Conservation (phyloP, 2,888 invertebrate species). For the Eilema sororculum region DNA sequence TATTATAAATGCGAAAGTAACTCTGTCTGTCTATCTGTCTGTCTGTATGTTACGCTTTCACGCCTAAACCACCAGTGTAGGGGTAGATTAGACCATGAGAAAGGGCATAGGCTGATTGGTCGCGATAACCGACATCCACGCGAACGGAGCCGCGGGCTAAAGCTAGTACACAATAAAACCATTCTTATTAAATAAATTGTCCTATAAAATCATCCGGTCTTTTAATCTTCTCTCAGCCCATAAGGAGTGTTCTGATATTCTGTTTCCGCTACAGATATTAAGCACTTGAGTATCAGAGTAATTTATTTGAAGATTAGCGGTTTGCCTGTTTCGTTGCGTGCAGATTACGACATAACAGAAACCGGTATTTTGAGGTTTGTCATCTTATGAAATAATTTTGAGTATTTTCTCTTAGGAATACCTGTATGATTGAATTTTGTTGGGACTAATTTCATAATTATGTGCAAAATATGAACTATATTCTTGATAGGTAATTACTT, state of each 20-base stretch:
- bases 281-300: slow-evolving; percentile 32
- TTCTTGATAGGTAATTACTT: too few species aligned
- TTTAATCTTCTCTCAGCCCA: slow-evolving; percentile 24
- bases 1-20: too few species aligned
- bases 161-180: neutral
- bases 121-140: too few species aligned
- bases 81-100: too few species aligned
- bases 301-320: slow-evolving; percentile 48
- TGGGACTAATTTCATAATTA: neutral
- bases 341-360: neutral
- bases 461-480: neutral
- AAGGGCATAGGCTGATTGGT: too few species aligned
- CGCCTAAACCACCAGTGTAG: too few species aligned
- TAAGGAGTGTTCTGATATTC: slow-evolving; percentile 24
- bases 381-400: neutral
- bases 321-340: slow-evolving; percentile 26
- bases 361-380: neutral
- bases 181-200: neutral
- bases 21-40: too few species aligned
- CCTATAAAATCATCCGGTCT: slow-evolving; percentile 1
- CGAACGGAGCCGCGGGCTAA: too few species aligned
- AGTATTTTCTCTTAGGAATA: neutral
- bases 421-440: neutral
- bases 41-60: too few species aligned
- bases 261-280: slow-evolving; percentile 40